Evolutionary conservation across 1,140 invertebrate species (phyloP), one percentile per base, ranked within the genome.

Genomic region (Brachionus sp.): DNA sequence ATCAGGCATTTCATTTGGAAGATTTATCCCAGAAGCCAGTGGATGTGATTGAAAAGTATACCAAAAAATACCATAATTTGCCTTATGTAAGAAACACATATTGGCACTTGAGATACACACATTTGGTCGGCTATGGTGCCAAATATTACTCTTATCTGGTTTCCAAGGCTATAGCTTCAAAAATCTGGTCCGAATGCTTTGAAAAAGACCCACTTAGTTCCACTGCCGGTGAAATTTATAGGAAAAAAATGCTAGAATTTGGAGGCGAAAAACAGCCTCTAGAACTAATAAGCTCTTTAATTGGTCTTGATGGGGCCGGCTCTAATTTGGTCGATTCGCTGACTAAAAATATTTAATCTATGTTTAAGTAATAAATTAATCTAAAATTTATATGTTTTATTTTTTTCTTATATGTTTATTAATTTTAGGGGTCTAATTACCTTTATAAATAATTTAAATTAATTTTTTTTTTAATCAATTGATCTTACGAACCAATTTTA

Each of bases 121-220:
- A 99, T 90, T 89, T 99, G 37, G 94, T 98, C 5, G 95, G 96
- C 3, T 99, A 99, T 89, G 97, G 97, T 37, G 96, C 95, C 0
- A 98, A 97, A 89, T 99, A 99, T 90, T 98, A 98, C 88, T 94
- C 96, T 0, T 99, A 99, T 90, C 89, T 98, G 66, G 93, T 98
- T 86, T 98, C 97, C 0, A 91, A 94, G 85, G 94, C 96, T 23
- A 92, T 98, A 46, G 96, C 97, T 19, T 33, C 42, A 3, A 73
- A 70, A 35, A 75, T 83, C 16, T 83, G 82, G 82, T n/a, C 42
- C 16, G 82, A 83, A 25, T 39, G 66, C n/a, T 83, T 83, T 39
- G 39, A 68, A 50, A 46, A 66, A 9, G 64, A 83, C 19, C 80
- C 80, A 7, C 35, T 82, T 4, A 66, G 13, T 16, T 50, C 57